A percentile compares a stretch with the other conserved stretches of the same genome.
These are phyloP conservation scores for Notiomystis cincta DNA, from an alignment of 2,113 vertebrate species.

Conservation along the genomic window DNA sequence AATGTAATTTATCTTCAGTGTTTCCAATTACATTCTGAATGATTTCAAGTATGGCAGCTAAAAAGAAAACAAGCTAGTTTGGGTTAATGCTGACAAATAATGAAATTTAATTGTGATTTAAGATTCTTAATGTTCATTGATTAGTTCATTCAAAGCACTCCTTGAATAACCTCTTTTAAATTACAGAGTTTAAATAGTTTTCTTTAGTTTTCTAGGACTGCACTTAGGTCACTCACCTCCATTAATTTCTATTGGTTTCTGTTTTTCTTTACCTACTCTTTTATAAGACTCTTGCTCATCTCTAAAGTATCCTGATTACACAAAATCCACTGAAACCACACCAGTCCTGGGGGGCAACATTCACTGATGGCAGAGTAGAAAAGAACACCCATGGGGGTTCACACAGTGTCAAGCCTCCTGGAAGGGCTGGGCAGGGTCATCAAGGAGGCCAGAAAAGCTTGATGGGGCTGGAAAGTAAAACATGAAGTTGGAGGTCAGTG, in stretches of 20 bases:
- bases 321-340: not conserved
- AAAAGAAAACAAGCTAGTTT: not conserved
- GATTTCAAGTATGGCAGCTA: not conserved
- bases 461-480: not conserved
- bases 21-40: not conserved
- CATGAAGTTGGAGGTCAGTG: not conserved
- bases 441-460: not conserved
- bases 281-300: not conserved
- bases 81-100: not conserved
- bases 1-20: not conserved
- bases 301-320: not conserved
- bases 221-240: not conserved
- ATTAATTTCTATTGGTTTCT: not conserved
- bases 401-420: not conserved
- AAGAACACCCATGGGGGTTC: not conserved
- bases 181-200: not conserved
- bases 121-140: not conserved
- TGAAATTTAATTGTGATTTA: not conserved
- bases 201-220: not conserved
- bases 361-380: not conserved
- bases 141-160: not conserved
- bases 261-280: not conserved
- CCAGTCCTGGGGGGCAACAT: not conserved
- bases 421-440: not conserved
- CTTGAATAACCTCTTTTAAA: not conserved